These are phyloP conservation scores for Carassius auratus DNA, from an alignment of 2,113 vertebrate species.

Conservation along the genomic window DNA sequence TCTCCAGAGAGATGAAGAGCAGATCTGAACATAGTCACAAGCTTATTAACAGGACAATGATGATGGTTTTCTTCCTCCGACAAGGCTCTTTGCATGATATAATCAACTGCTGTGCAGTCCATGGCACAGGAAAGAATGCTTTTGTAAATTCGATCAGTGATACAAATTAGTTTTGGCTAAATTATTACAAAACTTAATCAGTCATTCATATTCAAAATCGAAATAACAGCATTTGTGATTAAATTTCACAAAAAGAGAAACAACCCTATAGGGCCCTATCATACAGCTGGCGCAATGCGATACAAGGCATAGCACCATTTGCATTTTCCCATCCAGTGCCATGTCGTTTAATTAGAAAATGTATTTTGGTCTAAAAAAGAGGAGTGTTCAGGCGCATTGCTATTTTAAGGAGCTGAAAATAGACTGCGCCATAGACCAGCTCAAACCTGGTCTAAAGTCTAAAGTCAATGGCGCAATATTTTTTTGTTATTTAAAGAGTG, in stretches of 20 bases:
- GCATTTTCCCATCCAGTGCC: too few species aligned
- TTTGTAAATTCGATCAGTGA: neutral
- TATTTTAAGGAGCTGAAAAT: too few species aligned
- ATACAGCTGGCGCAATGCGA: too few species aligned
- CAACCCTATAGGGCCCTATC: too few species aligned
- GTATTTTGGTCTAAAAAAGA: too few species aligned
- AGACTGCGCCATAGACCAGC: too few species aligned
- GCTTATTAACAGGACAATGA: conserved; percentile 55
- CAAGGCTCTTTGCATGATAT: conserved; percentile 26
- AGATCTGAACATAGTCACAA: conserved; percentile 55
- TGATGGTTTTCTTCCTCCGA: conserved; percentile 43
- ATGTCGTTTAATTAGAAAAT: too few species aligned
- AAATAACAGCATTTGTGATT: neutral
- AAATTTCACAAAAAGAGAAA: neutral
- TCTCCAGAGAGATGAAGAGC: conserved; percentile 56
- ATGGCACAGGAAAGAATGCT: neutral
- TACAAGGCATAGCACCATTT: too few species aligned
- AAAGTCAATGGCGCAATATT: too few species aligned
- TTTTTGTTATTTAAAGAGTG: too few species aligned
- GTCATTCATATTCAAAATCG: neutral
- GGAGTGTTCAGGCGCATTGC: too few species aligned
- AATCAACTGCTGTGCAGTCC: neutral
- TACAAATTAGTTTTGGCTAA: neutral
- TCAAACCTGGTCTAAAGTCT: too few species aligned
- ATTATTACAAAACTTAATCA: neutral